These are phyloP conservation scores for Columba guinea DNA, from an alignment of 2,797 vertebrate species.

Conservation along the genomic window DNA sequence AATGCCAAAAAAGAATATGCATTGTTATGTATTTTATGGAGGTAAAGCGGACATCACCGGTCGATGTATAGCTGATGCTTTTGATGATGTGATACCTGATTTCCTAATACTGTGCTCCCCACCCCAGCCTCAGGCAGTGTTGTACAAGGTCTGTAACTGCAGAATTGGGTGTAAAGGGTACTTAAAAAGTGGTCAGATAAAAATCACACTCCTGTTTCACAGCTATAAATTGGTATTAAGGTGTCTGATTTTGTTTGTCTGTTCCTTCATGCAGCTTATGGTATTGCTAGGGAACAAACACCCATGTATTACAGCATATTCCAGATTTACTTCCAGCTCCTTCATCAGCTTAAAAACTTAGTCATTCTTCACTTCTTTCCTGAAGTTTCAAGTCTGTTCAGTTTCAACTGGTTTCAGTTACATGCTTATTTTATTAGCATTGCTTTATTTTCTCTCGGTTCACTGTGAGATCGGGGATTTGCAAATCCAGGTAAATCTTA, in stretches of 20 bases:
- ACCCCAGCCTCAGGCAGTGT: accelerated
- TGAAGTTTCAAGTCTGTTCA: background rate
- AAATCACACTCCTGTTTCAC: background rate
- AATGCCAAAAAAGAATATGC: background rate
- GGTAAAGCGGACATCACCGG: accelerated
- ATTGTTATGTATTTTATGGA: background rate
- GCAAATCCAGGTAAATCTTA: background rate
- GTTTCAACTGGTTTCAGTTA: background rate
- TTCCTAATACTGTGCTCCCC: background rate
- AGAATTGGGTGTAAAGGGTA: background rate
- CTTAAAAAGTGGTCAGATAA: background rate
- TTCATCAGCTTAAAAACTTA: background rate
- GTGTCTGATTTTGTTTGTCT: background rate
- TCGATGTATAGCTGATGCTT: background rate
- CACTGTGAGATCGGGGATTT: background rate
- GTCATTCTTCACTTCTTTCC: background rate
- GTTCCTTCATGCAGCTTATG: background rate
- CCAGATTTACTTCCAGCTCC: background rate
- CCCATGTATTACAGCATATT: background rate
- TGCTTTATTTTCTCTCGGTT: background rate
- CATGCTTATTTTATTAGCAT: background rate
- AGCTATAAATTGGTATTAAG: background rate
- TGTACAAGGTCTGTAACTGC: background rate
- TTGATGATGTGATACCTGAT: background rate
- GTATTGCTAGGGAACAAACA: background rate